Conservation (phyloP, 2,797 vertebrate species). For the Lithobates sylvaticus region DNA sequence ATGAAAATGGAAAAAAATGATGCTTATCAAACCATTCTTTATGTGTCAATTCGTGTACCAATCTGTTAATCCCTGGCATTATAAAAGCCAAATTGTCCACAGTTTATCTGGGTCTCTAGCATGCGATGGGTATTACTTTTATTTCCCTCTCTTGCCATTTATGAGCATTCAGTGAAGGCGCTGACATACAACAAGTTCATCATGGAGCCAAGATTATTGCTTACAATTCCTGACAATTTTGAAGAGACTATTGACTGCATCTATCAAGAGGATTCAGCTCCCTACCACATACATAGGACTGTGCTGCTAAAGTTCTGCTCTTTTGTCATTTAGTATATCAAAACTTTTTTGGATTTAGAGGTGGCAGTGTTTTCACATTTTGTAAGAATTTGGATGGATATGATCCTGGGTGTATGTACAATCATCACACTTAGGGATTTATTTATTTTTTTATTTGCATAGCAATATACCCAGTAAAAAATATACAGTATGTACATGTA, state of each 20-base stretch:
- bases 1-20: constrained; percentile 24
- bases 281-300: neutral
- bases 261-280: neutral
- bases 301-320: neutral
- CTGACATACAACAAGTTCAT: neutral
- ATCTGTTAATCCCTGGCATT: constrained; percentile 38
- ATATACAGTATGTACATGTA: no score
- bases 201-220: neutral
- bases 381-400: no score
- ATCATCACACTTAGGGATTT: no score
- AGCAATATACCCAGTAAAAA: no score
- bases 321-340: neutral
- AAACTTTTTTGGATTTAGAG: neutral
- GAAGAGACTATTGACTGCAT: neutral
- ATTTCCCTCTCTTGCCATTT: neutral
- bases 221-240: neutral
- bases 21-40: constrained; percentile 27
- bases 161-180: neutral
- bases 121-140: neutral
- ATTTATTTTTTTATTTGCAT: no score
- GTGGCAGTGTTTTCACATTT: neutral
- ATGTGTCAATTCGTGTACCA: constrained; percentile 34
- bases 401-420: no score
- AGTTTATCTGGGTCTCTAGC: neutral
- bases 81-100: constrained; percentile 2